Evolutionary conservation across 1,140 invertebrate species (phyloP).

Genomic region (Drosophila tani): DNA sequence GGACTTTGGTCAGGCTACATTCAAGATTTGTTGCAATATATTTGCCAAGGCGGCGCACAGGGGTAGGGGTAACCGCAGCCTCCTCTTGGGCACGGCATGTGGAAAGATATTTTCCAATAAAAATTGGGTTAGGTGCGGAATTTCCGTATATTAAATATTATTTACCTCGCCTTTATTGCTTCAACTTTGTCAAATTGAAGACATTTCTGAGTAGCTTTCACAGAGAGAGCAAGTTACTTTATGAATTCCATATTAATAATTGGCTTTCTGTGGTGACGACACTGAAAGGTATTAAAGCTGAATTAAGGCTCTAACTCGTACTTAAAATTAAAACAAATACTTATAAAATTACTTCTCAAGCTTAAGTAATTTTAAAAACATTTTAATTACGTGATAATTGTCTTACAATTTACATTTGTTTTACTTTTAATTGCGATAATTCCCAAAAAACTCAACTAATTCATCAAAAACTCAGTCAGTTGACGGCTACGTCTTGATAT

Average conservation of each 20-base stretch:
- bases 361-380: too few species aligned
- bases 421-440: not conserved
- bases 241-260: not conserved
- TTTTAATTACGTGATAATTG: too few species aligned
- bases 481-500: constrained; percentile 12
- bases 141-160: constrained; percentile 35
- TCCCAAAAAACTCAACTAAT: too few species aligned
- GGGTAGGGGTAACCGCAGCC: constrained; percentile 31
- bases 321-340: too few species aligned
- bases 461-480: too few species aligned
- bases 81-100: constrained; percentile 19
- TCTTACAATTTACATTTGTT: not conserved
- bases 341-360: too few species aligned
- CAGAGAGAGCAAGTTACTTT: too few species aligned
- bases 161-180: constrained; percentile 17
- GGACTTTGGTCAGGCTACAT: constrained; percentile 54
- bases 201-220: not conserved
- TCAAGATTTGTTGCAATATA: constrained; percentile 43
- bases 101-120: constrained; percentile 36
- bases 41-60: constrained; percentile 1
- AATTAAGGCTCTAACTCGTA: too few species aligned
- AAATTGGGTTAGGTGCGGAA: constrained; percentile 38
- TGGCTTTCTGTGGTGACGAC: not conserved
- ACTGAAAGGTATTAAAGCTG: too few species aligned
- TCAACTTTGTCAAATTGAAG: not conserved